Base-by-base conservation (phyloP, 2,113 vertebrate species). In the Hypocryptadius cinnamomeus region DNA sequence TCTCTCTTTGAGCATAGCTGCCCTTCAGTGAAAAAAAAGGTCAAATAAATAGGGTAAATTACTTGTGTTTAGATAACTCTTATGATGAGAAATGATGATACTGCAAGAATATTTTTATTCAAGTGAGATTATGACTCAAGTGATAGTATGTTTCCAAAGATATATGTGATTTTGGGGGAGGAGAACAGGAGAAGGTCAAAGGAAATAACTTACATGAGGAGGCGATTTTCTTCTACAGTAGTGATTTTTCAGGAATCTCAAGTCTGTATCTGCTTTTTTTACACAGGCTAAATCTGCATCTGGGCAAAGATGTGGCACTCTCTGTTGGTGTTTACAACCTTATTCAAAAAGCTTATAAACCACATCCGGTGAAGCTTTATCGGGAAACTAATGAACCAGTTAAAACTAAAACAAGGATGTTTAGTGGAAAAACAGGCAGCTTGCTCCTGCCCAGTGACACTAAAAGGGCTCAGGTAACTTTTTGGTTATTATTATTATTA, bases 391-490 rank as follows among this genome's bases (percentile, higher is more conserved):
- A 99, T 13, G 99, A 99, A 85, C 98, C 97, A 0, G 98, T 99
- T 86, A 98, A 97, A 95, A 99, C 97, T 33, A 99, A 99, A 98
- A 99, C 98, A 11, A 98, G 99, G 57, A 98, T 95, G 15, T 99
- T 99, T 94, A 98, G 98, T 91, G 98, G 98, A 5, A 98, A 99
- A 92, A 99, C 99, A 4, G 99, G 99, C 76, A 98, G 99, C 79
- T 98, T 99, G 96, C 98, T 99, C 80, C 97, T 99, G 82, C 98
- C 99, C 64, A 99, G 98, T 28, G 98, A 99, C 83, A 99, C 98
- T 40, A 99, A 99, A 97, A 98, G 98, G 87, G 97, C 98, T 84
- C 99, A 99, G 98, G 99, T 99, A 96, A 94, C 1, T 8, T 48
- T 23, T 1, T 60, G 31, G 35, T 39, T 57, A 28, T 57, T n/a